Base-by-base conservation (phyloP, 2,797 vertebrate genomes). In the Malacoraja senta region DNA sequence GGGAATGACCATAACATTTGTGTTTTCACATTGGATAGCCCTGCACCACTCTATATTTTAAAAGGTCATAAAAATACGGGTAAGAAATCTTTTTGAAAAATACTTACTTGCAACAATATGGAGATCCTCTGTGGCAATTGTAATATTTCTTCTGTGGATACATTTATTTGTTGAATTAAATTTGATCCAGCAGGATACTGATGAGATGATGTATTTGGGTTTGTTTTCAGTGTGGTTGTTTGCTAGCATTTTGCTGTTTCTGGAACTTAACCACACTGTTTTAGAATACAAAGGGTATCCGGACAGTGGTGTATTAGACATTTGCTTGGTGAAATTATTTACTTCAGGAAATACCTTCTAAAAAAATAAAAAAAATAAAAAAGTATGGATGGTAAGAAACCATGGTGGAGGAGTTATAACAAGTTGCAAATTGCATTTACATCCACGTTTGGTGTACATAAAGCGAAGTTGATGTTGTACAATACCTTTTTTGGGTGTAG, bases 1-100 rank as follows among this genome's bases (percentile, higher is more conserved):
- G 98, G 99, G 94, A 98, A 99, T 93, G 99, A 99, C 95, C 97
- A 97, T 94, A 98, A 97, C 95, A 99, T 99, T 94, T 99, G 98
- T 94, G 95, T 99, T 94, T 99, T 99, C 95, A 97, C 98, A 77
- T 93, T 98, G 96, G 98, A 99, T 93, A 96, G 93, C 93, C 93
- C 98, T 71, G 95, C 97, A 94, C 98, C 98, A 9, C 95, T 99
- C n/a, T 99, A 97, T 93, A 93, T 95, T 76, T 97, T 99, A 83
- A 97, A 97, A 94, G 98, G 99, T 93, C 99, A 99, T 96, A 98
- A 97, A 96, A 98, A 99, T 94, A 98, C 99, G 95, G 98, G 99
- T 98, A 95, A 94, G 96, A 95, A 26, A 1, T 58, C 93, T 94
- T 74, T n/a, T n/a, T 79, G 78, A 79, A 15, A 32, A 63, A 13